phyloP scores from a whole-genome alignment of 2,113 vertebrate species.

The Bujurquina vittata region DNA sequence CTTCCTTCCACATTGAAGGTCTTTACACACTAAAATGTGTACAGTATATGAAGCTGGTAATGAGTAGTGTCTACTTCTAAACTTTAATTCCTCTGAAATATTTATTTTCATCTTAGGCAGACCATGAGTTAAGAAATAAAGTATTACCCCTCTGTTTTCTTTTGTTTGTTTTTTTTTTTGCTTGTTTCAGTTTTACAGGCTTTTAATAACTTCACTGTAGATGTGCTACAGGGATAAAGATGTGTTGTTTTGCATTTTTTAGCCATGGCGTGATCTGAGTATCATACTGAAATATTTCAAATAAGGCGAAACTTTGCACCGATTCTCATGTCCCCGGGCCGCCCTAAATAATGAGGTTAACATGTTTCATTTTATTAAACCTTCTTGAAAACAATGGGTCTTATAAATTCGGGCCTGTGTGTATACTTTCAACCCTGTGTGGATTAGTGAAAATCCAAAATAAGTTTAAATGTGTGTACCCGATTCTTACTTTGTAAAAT shows the following conservation, averaged over 20 bases:
- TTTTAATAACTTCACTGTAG: no score
- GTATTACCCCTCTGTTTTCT: neutral
- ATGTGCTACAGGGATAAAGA: no score
- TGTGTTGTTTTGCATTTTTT: neutral
- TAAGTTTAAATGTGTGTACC: neutral
- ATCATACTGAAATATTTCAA: neutral
- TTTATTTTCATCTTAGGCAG: neutral
- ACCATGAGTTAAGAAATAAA: neutral
- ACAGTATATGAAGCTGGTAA: neutral
- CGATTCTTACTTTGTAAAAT: neutral
- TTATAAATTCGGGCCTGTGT: neutral
- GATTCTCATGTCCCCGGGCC: neutral
- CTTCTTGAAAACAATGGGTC: neutral
- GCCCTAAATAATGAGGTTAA: neutral
- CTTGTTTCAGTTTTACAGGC: neutral
- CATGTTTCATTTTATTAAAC: neutral
- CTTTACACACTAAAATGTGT: neutral
- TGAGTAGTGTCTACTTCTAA: neutral
- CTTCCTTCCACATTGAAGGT: slow-evolving; percentile 3
- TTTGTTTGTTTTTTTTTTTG: no score
- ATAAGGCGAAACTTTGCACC: no score
- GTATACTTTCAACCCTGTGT: neutral
- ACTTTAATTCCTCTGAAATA: neutral
- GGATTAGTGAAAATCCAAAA: neutral
- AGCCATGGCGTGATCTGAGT: neutral